phyloP scores from a whole-genome alignment of 64 coral and sea anemone genomes.

The Stylophora pistillata region DNA sequence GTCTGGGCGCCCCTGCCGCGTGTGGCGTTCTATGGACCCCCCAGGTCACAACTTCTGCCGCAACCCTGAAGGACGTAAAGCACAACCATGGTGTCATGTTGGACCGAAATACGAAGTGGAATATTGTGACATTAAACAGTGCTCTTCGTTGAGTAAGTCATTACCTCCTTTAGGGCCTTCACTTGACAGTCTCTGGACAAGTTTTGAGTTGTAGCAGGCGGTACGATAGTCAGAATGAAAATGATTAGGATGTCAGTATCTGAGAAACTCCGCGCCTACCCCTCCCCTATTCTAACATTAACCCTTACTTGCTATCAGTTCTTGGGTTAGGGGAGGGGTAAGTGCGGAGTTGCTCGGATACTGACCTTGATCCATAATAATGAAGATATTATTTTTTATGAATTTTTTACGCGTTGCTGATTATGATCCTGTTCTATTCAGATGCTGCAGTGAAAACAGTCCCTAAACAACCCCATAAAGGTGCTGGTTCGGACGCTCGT shows the following conservation, averaged over 20 bases:
- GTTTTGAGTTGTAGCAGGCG: too few relatives aligned
- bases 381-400: too few relatives aligned
- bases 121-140: slow-evolving; percentile 64
- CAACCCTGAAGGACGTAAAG: slow-evolving; percentile 31
- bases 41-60: slow-evolving; percentile 81
- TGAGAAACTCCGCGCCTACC: not conserved
- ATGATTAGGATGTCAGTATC: too few relatives aligned
- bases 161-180: not conserved
- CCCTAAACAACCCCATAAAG: not conserved
- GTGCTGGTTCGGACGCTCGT: slow-evolving; percentile 19
- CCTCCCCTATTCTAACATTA: not conserved
- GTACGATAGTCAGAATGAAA: too few relatives aligned
- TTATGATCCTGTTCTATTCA: not conserved
- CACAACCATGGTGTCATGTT: slow-evolving; percentile 78
- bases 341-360: too few relatives aligned
- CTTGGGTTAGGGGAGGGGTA: not conserved
- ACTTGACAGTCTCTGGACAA: not conserved
- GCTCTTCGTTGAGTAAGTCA: not conserved
- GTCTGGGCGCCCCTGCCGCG: slow-evolving; percentile 50
- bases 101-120: slow-evolving; percentile 20
- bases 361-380: too few relatives aligned
- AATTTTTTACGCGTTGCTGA: not conserved
- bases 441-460: not conserved
- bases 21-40: slow-evolving; percentile 23
- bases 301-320: not conserved